phyloP scores from a whole-genome alignment of 2,888 invertebrate species.

The Hirtodrosophila duncani region DNA sequence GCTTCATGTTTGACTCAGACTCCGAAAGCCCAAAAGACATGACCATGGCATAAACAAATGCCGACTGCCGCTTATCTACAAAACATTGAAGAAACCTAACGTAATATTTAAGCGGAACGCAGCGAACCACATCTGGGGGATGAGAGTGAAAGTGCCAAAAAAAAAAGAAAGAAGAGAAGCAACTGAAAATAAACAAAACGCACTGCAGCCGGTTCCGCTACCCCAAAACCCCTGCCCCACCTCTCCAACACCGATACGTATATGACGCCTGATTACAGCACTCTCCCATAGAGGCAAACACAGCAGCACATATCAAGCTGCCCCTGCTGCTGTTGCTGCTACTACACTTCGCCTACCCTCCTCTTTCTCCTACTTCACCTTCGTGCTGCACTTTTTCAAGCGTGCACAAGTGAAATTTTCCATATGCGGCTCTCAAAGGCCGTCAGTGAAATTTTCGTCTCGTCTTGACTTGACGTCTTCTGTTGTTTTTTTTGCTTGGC shows the following conservation, averaged over 20 bases:
- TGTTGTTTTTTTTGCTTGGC: slow-evolving; percentile 19
- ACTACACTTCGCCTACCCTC: not conserved
- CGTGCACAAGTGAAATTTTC: slow-evolving; percentile 73
- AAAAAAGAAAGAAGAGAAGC: slow-evolving; percentile 8
- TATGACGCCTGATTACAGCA: slow-evolving; percentile 59
- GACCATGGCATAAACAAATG: slow-evolving; percentile 14
- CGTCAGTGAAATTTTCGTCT: slow-evolving; percentile 59
- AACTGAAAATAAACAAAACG: slow-evolving; percentile 49
- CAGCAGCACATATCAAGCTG: slow-evolving; percentile 8
- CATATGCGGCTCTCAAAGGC: slow-evolving; percentile 48
- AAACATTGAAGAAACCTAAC: slow-evolving; percentile 39
- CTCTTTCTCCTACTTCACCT: not conserved
- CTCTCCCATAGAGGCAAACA: slow-evolving; percentile 36
- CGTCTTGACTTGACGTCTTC: slow-evolving; percentile 25
- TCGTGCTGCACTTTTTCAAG: slow-evolving; percentile 58
- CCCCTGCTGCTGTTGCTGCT: not conserved
- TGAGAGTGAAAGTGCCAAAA: slow-evolving; percentile 69
- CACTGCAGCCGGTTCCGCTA: slow-evolving; percentile 42
- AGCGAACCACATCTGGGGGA: slow-evolving; percentile 32
- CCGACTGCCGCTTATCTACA: slow-evolving; percentile 50
- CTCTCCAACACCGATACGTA: slow-evolving; percentile 6
- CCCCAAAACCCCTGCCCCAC: not conserved
- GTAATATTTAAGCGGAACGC: slow-evolving; percentile 58
- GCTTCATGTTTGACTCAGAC: too few relatives aligned
- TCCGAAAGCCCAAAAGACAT: too few relatives aligned